Base-by-base conservation (phyloP, 2,888 invertebrate species). In the Lysandra coridon region DNA sequence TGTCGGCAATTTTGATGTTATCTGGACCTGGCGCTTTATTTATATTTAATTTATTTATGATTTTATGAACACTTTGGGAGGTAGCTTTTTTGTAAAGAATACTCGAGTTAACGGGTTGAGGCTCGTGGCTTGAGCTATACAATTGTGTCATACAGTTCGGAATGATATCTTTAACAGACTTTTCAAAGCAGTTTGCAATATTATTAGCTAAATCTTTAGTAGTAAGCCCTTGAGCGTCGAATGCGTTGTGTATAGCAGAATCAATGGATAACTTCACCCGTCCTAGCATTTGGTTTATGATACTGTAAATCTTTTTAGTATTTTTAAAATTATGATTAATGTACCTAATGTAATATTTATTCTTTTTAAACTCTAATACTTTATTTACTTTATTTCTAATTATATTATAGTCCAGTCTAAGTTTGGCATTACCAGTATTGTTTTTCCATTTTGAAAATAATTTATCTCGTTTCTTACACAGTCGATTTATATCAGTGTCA, bases 371-470 rank as follows among this genome's bases (percentile, higher is more conserved):
- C 78, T 81, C 80, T 53, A 81, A 6, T 4, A 80, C 23, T 78
- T 79, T 80, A 73, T 80, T 53, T 4, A 79, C n/a, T 80, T 80
- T 81, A 76, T 81, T 81, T 1, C 80, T 74, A 4, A 30, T 75
- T 80, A 78, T 80, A 73, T 80, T 81, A 73, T 81, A 81, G 12
- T 78, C 57, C 40, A 79, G 40, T 77, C 80, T 78, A 78, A 64
- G 57, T 75, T 74, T 62, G 12, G 40, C 12, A 44, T 82, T 49
- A 53, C 60, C 57, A 17, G 76, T 53, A 33, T 23, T 23, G 4
- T 78, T 79, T 57, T 62, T 78, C 78, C 80, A 78, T 14, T 30
- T 33, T 1, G 7, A 14, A 78, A 76, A 76, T 53, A 78, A 64
- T 69, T 76, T 57, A 40, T 79, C 79, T 1, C 80, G n/a, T 73